Evolutionary conservation across 2,113 vertebrate genomes (phyloP).

Genomic region (Hippocampus zosterae): DNA sequence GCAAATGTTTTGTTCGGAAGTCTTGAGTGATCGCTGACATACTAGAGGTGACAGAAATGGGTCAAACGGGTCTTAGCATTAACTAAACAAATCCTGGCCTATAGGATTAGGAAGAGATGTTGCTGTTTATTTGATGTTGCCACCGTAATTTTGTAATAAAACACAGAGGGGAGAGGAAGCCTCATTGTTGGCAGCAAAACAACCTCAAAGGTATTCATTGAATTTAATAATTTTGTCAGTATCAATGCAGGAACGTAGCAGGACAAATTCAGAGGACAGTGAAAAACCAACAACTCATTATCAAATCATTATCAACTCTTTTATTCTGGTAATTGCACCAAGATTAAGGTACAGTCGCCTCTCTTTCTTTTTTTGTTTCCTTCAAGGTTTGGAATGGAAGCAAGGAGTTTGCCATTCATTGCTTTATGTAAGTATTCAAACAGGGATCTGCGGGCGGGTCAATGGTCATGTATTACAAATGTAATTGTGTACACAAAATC

Average conservation of each 20-base stretch:
- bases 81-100: slow-evolving; percentile 85
- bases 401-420: slow-evolving; percentile 41
- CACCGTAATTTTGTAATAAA: slow-evolving; percentile 73
- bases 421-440: slow-evolving; percentile 54
- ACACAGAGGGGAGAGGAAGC: slow-evolving; percentile 27
- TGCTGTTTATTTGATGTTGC: slow-evolving; percentile 80
- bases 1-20: slow-evolving; percentile 59
- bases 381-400: slow-evolving; percentile 53
- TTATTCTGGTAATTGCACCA: background rate
- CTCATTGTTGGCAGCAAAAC: slow-evolving; percentile 21
- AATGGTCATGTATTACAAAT: slow-evolving; percentile 18
- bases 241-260: slow-evolving; percentile 24
- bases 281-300: slow-evolving; percentile 13
- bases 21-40: slow-evolving; percentile 69
- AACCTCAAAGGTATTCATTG: background rate
- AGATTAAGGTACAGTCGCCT: slow-evolving; percentile 5
- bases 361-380: slow-evolving; percentile 16
- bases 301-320: background rate
- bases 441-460: slow-evolving; percentile 6
- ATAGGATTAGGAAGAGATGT: slow-evolving; percentile 83
- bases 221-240: slow-evolving; percentile 24
- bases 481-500: slow-evolving; percentile 7
- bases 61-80: slow-evolving; percentile 85
- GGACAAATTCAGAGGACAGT: slow-evolving; percentile 26
- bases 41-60: slow-evolving; percentile 75